phyloP scores from a whole-genome alignment of 2,797 vertebrate species.

The Cossypha caffra region DNA sequence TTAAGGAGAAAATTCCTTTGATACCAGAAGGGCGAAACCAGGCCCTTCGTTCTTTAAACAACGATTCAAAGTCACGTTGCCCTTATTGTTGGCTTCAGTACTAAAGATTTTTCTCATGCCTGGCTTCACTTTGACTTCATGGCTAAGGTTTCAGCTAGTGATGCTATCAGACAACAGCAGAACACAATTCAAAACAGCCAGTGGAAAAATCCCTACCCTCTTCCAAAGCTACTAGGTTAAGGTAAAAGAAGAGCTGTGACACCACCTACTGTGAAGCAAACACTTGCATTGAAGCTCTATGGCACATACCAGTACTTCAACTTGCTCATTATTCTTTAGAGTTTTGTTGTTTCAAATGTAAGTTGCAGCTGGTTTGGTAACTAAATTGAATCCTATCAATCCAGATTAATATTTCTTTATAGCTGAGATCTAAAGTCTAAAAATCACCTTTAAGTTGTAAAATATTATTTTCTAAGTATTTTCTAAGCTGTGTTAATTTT shows the following conservation, averaged over 20 bases:
- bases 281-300: background rate
- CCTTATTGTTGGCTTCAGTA: slow-evolving; percentile 7
- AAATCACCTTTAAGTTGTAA: background rate
- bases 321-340: background rate
- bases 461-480: background rate
- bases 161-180: slow-evolving; percentile 30
- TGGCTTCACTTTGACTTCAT: slow-evolving; percentile 22
- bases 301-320: background rate
- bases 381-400: background rate
- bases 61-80: background rate
- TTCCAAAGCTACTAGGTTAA: background rate
- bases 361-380: background rate
- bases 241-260: background rate
- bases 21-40: background rate
- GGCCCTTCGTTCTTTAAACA: background rate
- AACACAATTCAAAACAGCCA: background rate
- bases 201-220: slow-evolving; percentile 14
- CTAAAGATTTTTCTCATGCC: slow-evolving; percentile 43
- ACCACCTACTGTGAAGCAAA: background rate
- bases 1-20: background rate
- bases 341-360: background rate
- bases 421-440: background rate
- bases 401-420: background rate
- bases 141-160: slow-evolving; percentile 32
- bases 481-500: background rate